Percentiles rank a stretch among this genome's conserved stretches.
Evolutionary conservation across 2,888 invertebrate species (phyloP).

Genomic region (Drosophila mettleri): DNA sequence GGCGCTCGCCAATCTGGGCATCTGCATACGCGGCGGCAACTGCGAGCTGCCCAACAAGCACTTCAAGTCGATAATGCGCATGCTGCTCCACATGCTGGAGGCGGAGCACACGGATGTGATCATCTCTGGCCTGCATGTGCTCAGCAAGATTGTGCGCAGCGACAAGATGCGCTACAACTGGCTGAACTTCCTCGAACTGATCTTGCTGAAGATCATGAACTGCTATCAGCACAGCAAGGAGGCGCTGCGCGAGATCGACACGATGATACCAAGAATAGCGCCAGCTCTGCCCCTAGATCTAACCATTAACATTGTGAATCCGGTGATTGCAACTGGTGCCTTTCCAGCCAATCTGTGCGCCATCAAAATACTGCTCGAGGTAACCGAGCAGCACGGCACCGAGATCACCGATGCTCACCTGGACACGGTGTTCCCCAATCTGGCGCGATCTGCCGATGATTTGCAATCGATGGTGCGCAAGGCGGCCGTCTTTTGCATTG

Average conservation of each 20-base stretch:
- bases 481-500: conserved; percentile 98
- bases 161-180: conserved; percentile 91
- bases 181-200: conserved; percentile 95
- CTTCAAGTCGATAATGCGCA: conserved; percentile 89
- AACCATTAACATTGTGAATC: conserved; percentile 89
- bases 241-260: conserved; percentile 94
- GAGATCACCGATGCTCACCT: conserved; percentile 91
- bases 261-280: conserved; percentile 91
- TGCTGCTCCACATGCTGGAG: conserved; percentile 90
- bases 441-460: conserved; percentile 96
- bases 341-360: conserved; percentile 96
- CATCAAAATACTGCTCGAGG: conserved; percentile 94
- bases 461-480: conserved; percentile 96
- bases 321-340: conserved; percentile 94
- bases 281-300: conserved; percentile 92
- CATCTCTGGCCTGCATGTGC: conserved; percentile 91
- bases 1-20: conserved; percentile 85
- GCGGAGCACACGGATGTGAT: conserved; percentile 87
- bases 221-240: conserved; percentile 92
- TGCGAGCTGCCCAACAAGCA: conserved; percentile 86
- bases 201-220: conserved; percentile 94
- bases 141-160: conserved; percentile 94
- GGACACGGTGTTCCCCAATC: conserved; percentile 93
- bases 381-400: conserved; percentile 91
- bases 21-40: conserved; percentile 86